Evolutionary conservation across 2,888 invertebrate species (phyloP).

Genomic region (Hedya salicella): DNA sequence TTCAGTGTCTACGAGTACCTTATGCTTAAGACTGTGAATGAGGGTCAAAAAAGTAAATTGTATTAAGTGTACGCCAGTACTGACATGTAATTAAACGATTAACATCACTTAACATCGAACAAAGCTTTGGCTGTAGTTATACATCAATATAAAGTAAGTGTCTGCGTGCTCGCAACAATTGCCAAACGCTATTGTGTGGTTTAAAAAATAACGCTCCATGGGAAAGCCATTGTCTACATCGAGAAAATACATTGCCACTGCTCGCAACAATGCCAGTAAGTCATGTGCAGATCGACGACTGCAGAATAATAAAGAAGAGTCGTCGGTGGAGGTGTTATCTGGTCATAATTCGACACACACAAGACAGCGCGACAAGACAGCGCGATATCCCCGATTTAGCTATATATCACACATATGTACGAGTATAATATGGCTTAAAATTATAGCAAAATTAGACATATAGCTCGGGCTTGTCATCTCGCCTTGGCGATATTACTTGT

Average conservation of each 20-base stretch:
- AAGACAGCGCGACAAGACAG: too few relatives aligned
- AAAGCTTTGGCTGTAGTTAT: slow-evolving; percentile 48
- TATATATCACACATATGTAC: too few relatives aligned
- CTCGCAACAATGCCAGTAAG: slow-evolving; percentile 52
- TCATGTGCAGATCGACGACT: slow-evolving; percentile 50
- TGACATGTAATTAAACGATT: slow-evolving; percentile 55
- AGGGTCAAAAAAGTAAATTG: neutral
- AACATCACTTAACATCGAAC: slow-evolving; percentile 50
- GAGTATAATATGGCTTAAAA: too few relatives aligned
- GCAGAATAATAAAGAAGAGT: slow-evolving; percentile 51
- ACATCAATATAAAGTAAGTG: slow-evolving; percentile 45
- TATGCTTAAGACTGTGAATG: too few relatives aligned
- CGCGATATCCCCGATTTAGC: too few relatives aligned
- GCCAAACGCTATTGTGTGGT: slow-evolving; percentile 70
- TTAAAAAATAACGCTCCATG: slow-evolving; percentile 63
- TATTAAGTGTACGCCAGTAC: neutral
- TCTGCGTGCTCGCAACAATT: slow-evolving; percentile 59
- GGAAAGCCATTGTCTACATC: slow-evolving; percentile 64
- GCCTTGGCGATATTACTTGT: too few relatives aligned
- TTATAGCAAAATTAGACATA: too few relatives aligned
- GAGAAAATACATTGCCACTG: slow-evolving; percentile 50
- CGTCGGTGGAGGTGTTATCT: neutral
- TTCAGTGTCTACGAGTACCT: neutral
- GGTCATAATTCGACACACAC: too few relatives aligned
- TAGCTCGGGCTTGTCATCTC: too few relatives aligned